phyloP scores from a whole-genome alignment of 2,888 invertebrate species.

The Metallyticus violacea region DNA sequence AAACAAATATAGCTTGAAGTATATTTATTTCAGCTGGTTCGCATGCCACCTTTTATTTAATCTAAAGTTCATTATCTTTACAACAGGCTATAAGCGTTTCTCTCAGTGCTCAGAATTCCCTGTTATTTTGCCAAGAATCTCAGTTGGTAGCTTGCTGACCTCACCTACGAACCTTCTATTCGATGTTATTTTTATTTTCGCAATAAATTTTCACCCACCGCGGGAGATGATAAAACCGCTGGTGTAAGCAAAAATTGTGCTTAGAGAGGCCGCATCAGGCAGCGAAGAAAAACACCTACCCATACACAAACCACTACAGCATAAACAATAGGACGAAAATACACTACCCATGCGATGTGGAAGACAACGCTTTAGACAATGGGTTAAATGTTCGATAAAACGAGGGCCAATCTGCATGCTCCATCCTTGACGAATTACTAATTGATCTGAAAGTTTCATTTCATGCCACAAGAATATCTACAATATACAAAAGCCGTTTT shows the following conservation, averaged over 20 bases:
- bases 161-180: neutral
- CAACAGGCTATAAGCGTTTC: neutral
- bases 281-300: neutral
- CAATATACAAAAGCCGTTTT: too few species aligned
- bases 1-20: too few species aligned
- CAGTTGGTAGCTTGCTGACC: too few species aligned
- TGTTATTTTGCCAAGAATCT: too few species aligned
- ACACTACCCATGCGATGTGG: neutral
- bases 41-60: too few species aligned
- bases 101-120: neutral
- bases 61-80: too few species aligned
- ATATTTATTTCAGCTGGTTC: too few species aligned
- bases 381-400: too few species aligned
- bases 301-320: neutral
- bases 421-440: too few species aligned
- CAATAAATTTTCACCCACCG: neutral
- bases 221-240: neutral
- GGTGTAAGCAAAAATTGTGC: neutral
- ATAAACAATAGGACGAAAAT: neutral
- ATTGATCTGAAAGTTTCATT: too few species aligned
- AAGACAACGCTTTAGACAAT: neutral
- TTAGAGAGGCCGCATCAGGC: neutral
- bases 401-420: too few species aligned
- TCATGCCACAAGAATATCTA: too few species aligned
- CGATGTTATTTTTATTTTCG: neutral